Evolutionary conservation across 2,888 invertebrate genomes (phyloP).

Genomic region (Andricus curvator): DNA sequence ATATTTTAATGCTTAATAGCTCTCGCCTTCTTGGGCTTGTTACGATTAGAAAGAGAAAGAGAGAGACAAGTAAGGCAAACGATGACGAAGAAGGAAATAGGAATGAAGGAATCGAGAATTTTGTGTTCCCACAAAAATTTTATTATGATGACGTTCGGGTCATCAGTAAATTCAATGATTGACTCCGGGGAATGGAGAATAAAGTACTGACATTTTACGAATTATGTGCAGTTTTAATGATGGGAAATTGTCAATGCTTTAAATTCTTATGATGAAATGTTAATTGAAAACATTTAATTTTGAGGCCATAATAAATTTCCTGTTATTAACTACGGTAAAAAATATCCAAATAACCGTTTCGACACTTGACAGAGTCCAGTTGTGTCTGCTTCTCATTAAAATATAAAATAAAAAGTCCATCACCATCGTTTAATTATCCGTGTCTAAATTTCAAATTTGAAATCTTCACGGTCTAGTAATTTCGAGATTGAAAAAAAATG

Average conservation of each 20-base stretch:
- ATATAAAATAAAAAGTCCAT: too few species aligned
- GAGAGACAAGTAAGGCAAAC: conserved; percentile 45
- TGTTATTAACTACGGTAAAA: too few species aligned
- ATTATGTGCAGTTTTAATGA: conserved; percentile 1
- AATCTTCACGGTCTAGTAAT: too few species aligned
- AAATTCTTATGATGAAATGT: too few species aligned
- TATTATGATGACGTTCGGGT: background rate
- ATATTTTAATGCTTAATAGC: conserved; percentile 75
- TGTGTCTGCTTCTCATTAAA: too few species aligned
- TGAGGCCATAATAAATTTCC: too few species aligned
- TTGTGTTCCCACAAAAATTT: conserved; percentile 3
- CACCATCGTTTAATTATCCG: too few species aligned
- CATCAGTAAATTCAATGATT: background rate
- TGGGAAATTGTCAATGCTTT: background rate
- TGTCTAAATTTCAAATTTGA: too few species aligned
- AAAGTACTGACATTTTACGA: background rate
- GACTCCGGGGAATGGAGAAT: background rate
- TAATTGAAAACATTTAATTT: too few species aligned
- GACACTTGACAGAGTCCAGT: too few species aligned
- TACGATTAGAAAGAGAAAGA: conserved; percentile 56
- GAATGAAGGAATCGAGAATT: conserved; percentile 12
- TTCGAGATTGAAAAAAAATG: too few species aligned
- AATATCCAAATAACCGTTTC: too few species aligned
- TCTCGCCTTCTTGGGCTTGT: conserved; percentile 71
- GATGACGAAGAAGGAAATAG: conserved; percentile 17